Conservation (phyloP, 2,888 invertebrate species). For the Zeuzera pyrina region DNA sequence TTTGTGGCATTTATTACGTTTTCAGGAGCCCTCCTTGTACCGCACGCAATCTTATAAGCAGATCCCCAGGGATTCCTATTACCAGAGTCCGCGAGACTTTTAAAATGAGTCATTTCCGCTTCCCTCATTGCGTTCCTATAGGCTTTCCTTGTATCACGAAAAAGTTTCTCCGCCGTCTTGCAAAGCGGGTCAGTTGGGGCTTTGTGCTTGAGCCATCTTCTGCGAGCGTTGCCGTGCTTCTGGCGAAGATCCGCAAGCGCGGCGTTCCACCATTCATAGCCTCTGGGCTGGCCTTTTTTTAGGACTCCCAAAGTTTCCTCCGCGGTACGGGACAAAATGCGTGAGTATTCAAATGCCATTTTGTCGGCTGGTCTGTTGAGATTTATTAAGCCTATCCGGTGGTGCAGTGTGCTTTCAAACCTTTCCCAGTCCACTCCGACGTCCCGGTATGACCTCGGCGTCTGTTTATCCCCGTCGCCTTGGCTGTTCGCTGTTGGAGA, state of each 20-base stretch:
- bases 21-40: not conserved
- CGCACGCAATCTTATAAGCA: conserved; percentile 1
- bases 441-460: not conserved
- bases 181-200: not conserved
- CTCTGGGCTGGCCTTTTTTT: not conserved
- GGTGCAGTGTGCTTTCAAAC: not conserved
- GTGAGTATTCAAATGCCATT: not conserved
- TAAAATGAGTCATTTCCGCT: not conserved
- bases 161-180: not conserved
- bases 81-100: not conserved
- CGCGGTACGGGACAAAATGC: not conserved
- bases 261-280: conserved; percentile 3
- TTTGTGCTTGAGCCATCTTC: not conserved
- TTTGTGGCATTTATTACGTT: not conserved
- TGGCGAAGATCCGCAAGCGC: not conserved
- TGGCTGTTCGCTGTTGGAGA: no score
- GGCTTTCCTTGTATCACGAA: not conserved
- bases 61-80: conserved; percentile 4
- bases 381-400: not conserved
- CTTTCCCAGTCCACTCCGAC: not conserved
- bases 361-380: not conserved
- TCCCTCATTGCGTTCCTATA: not conserved
- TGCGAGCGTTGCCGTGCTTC: not conserved
- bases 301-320: not conserved
- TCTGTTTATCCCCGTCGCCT: no score